These are phyloP conservation scores for Peromyscus aztecus DNA, from an alignment of 2,797 vertebrate species.

Conservation along the genomic window DNA sequence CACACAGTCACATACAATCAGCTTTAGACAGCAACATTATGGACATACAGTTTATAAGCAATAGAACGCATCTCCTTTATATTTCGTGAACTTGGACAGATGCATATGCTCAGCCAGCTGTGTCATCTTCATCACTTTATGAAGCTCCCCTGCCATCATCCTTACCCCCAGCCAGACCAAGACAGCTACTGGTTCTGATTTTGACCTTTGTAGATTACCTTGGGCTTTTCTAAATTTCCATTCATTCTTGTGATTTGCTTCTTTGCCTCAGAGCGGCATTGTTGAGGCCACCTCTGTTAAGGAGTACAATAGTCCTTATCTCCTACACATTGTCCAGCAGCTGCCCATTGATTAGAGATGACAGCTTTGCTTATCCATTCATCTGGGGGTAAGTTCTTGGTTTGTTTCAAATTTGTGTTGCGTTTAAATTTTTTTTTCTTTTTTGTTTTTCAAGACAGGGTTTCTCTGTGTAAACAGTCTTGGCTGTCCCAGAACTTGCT, in stretches of 20 bases:
- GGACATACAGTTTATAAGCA: not conserved
- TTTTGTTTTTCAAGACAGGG: too few species aligned
- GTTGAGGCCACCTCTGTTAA: too few species aligned
- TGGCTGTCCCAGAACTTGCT: too few species aligned
- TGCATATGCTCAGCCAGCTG: not conserved
- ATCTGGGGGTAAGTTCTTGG: not conserved
- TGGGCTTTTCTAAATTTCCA: slow-evolving; percentile 3
- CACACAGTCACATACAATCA: not conserved
- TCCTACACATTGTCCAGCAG: not conserved
- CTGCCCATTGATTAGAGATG: not conserved
- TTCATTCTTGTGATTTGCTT: not conserved
- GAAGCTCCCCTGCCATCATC: not conserved
- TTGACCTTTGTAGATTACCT: not conserved
- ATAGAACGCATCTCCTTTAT: not conserved
- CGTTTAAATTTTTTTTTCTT: not conserved
- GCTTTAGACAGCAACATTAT: not conserved
- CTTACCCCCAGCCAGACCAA: rapidly evolving
- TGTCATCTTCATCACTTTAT: not conserved
- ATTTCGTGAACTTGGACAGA: not conserved
- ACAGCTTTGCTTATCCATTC: not conserved
- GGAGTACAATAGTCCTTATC: not conserved
- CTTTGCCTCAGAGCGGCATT: not conserved
- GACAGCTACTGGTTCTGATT: not conserved
- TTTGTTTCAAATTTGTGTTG: not conserved
- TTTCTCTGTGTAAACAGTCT: too few species aligned